Conservation (phyloP, 2,888 invertebrate genomes). For the Idaea straminata region DNA sequence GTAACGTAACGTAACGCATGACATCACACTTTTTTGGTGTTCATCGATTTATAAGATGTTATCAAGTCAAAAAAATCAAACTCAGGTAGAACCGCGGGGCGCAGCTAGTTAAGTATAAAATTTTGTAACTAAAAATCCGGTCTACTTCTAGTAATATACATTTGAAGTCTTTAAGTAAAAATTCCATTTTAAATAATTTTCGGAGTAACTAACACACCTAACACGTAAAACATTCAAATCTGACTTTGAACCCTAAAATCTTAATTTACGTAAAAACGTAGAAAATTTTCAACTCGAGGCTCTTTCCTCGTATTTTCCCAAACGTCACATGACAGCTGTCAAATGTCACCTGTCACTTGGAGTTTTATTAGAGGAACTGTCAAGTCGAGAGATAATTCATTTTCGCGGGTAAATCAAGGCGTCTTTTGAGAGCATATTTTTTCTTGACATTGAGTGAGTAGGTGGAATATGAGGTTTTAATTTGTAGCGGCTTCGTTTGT, state of each 20-base stretch:
- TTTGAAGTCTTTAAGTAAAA: no score
- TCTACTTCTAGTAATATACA: no score
- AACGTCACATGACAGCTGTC: slow-evolving; percentile 1
- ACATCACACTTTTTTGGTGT: no score
- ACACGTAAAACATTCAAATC: no score
- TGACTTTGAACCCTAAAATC: background rate
- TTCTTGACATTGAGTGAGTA: background rate
- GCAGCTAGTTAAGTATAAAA: no score
- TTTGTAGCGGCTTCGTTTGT: background rate
- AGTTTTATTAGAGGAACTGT: background rate
- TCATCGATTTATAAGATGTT: no score
- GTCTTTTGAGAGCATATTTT: background rate
- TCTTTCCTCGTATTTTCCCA: background rate
- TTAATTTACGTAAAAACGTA: background rate
- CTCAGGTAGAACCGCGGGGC: no score
- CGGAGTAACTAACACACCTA: no score
- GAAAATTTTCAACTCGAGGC: background rate
- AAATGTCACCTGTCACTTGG: background rate
- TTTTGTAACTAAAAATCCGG: no score
- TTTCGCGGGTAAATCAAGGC: background rate
- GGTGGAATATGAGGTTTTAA: background rate
- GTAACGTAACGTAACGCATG: no score
- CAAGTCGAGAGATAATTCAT: background rate
- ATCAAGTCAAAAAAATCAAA: no score
- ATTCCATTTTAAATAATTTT: no score